Base-by-base conservation (phyloP, 2,797 vertebrate genomes). In the Neopelma chrysocephalum region DNA sequence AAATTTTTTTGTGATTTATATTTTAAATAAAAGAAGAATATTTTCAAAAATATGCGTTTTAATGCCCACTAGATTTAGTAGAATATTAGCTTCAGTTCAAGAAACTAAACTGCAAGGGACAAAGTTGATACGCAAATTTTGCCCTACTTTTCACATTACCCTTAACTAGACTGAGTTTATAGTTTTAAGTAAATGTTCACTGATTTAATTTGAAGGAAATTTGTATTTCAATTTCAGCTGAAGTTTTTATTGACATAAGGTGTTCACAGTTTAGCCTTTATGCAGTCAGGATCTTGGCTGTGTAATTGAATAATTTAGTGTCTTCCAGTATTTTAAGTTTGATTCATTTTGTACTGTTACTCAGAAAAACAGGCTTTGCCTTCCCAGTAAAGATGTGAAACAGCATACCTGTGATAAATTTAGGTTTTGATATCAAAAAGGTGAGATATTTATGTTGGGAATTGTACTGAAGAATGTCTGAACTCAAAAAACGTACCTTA, bases 1-100 rank as follows among this genome's bases (percentile, higher is more conserved):
- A 6, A 6, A 0, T 11, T n/a, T 54, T 48, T 56, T 70, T 18
- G 2, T 65, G 10, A 27, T 54, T 58, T 47, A 18, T 53, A 20
- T 62, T 83, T 53, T 29, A 85, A 87, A 80, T 5, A 60, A 64
- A 56, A 56, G 69, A 54, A 18, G 0, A 68, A 31, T 68, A n/a
- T 53, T 72, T 85, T 23, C 0, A 32, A 56, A 51, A 80, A 43
- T 0, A 10, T 48, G 1, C 65, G 0, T 50, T 86, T 54, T 34
- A 51, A 60, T 71, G 6, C 11, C 5, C 0, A 6, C 7, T 65
- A 23, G 15, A 66, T 61, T 80, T 53, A 60, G 11, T 47, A 42
- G 16, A 65, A 48, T 20, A 69, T 56, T 71, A 58, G 4, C 10
- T 86, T 86, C 31, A 36, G 11, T 64, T 80, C 45, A 56, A 61